Evolutionary conservation across 1,140 invertebrate genomes (phyloP).

Genomic region (Drosophila simulans): DNA sequence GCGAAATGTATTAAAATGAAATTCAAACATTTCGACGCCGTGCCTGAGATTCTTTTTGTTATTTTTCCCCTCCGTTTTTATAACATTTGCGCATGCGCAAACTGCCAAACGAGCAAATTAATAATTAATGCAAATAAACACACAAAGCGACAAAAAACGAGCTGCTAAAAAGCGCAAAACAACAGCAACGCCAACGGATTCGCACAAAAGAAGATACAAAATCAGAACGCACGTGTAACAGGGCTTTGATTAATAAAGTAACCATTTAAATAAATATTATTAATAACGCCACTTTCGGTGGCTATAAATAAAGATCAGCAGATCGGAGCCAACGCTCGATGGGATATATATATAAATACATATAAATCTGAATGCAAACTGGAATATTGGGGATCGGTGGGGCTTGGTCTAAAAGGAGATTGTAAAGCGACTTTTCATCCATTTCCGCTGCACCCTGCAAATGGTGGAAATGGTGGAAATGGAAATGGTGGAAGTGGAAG

Average conservation of each 20-base stretch:
- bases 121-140: slow-evolving; percentile 82
- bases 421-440: slow-evolving; percentile 40
- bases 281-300: slow-evolving; percentile 57
- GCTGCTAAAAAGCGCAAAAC: slow-evolving; percentile 22
- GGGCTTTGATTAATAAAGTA: slow-evolving; percentile 73
- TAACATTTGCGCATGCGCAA: slow-evolving; percentile 78
- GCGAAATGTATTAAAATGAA: slow-evolving; percentile 75
- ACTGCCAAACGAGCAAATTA: slow-evolving; percentile 78
- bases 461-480: slow-evolving; percentile 8
- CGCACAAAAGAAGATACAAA: slow-evolving; percentile 50
- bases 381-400: slow-evolving; percentile 4
- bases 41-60: slow-evolving; percentile 31
- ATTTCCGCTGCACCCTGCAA: slow-evolving; percentile 31
- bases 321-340: slow-evolving; percentile 27
- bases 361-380: slow-evolving; percentile 21
- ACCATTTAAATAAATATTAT: slow-evolving; percentile 72
- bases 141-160: slow-evolving; percentile 56
- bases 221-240: slow-evolving; percentile 75
- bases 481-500: not conserved
- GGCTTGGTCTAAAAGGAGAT: slow-evolving; percentile 1
- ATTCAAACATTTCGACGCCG: slow-evolving; percentile 70
- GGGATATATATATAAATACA: too few relatives aligned
- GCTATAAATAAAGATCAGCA: slow-evolving; percentile 61
- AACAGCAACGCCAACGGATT: slow-evolving; percentile 45
- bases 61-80: slow-evolving; percentile 33